These are phyloP conservation scores for Pachycephus smyrnensis DNA, from an alignment of 2,888 invertebrate genomes.

Conservation along the genomic window DNA sequence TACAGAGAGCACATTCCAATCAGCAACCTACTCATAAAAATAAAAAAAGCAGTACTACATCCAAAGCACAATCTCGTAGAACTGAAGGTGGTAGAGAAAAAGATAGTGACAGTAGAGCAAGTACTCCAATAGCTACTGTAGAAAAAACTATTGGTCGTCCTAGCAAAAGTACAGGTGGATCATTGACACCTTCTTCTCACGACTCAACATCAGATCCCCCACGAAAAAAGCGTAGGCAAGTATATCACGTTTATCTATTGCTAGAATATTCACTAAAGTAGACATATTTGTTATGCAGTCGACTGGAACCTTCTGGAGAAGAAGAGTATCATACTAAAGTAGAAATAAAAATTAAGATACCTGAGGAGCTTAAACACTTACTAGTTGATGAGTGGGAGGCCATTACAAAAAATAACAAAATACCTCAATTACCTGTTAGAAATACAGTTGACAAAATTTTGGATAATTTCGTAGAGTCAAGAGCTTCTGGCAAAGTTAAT, in stretches of 20 bases:
- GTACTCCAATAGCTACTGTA: constrained; percentile 70
- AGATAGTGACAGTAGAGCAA: constrained; percentile 73
- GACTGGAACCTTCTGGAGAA: constrained; percentile 55
- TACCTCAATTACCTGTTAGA: constrained; percentile 86
- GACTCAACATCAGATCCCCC: constrained; percentile 52
- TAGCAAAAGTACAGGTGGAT: constrained; percentile 40
- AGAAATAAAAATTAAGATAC: constrained; percentile 91
- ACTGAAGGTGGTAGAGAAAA: constrained; percentile 60
- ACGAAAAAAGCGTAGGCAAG: constrained; percentile 68
- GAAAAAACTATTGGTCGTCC: constrained; percentile 52
- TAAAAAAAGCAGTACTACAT: constrained; percentile 51
- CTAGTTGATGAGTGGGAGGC: constrained; percentile 96
- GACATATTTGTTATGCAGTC: constrained; percentile 34
- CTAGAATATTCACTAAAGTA: background rate
- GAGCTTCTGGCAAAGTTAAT: constrained; percentile 82
- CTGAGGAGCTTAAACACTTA: constrained; percentile 92
- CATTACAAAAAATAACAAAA: constrained; percentile 87
- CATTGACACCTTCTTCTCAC: constrained; percentile 48
- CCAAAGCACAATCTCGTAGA: constrained; percentile 51
- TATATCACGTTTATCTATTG: background rate
- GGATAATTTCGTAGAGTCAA: constrained; percentile 86
- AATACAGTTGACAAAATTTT: constrained; percentile 87
- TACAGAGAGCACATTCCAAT: constrained; percentile 71
- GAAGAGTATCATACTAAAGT: constrained; percentile 57
- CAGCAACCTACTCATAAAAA: constrained; percentile 70